Evolutionary conservation across 1,140 invertebrate species (phyloP).

Genomic region (Anastrepha ludens): DNA sequence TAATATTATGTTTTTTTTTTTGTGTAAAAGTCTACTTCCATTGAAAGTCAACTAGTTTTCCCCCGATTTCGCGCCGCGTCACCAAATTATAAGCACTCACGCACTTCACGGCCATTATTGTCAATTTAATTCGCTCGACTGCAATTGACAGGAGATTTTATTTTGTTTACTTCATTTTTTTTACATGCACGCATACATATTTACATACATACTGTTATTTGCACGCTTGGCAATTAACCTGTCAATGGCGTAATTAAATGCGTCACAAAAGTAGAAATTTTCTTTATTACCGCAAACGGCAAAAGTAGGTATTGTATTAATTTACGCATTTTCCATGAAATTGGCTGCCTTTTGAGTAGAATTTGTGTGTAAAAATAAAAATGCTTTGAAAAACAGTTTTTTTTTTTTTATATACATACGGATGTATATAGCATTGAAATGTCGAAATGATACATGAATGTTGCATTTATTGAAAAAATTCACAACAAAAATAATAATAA

Average conservation of each 20-base stretch:
- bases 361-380: background rate
- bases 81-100: no score
- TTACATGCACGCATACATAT: background rate
- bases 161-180: background rate
- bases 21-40: background rate
- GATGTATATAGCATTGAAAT: background rate
- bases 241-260: conserved; percentile 13
- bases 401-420: background rate
- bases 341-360: background rate
- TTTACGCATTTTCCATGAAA: conserved; percentile 41
- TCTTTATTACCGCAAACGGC: conserved; percentile 20
- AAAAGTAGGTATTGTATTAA: background rate
- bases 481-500: background rate
- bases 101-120: no score
- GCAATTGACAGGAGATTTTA: background rate
- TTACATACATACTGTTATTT: background rate
- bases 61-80: background rate
- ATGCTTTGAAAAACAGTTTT: background rate
- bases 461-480: conserved; percentile 12
- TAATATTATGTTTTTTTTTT: background rate
- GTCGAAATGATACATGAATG: conserved; percentile 3
- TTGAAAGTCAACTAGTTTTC: background rate
- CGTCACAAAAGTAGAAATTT: conserved; percentile 36
- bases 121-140: no score
- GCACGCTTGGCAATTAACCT: conserved; percentile 31